Evolutionary conservation across 2,888 invertebrate genomes (phyloP), one percentile per base, ranked within the genome.

Genomic region (Leuctra nigra): DNA sequence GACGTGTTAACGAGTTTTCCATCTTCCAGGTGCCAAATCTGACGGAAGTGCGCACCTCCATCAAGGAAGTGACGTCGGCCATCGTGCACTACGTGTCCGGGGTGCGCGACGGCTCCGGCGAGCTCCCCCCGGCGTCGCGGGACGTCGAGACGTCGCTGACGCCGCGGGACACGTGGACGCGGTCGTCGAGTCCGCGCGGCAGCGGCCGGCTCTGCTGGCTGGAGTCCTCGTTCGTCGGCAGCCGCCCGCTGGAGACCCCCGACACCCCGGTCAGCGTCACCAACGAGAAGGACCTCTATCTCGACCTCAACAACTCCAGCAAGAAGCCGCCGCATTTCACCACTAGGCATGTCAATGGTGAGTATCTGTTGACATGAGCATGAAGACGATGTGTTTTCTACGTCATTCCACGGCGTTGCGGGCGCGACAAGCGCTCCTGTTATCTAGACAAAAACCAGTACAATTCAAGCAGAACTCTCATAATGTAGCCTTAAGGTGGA

Each of bases 31-130:
- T 75, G 39, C 72, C 76, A 41, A 77, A 76, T 63, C 75, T 77
- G 1, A 75, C 77, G 2, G 81, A 83, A 68, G 89, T 90, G 61
- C 87, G 87, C 69, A 83, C 88, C 61, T 91, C 90, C 57, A 92
- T 92, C 70, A 91, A 91, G 73, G 91, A 91, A 74, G 92, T 92
- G 63, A 92, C 92, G 62, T 91, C 91, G 64, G 92, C 92, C 48
- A 92, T 93, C 66, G 92, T 91, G 55, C 91, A 92, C 72, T 92
- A 91, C 78, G 91, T 92, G 60, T 76, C 75, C 62, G 76, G 72
- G 65, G 75, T 73, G 63, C 74, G 71, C 64, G 74, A 72, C 65
- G 72, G 70, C 60, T 64, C 55, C 63, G 70, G 63, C 56, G 50
- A 50, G 16, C 18, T 18, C 13, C 18, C 50, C 18, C 50, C 50